phyloP scores from a whole-genome alignment of 2,888 invertebrate species.

The Sphaerophoria rueppellii region DNA sequence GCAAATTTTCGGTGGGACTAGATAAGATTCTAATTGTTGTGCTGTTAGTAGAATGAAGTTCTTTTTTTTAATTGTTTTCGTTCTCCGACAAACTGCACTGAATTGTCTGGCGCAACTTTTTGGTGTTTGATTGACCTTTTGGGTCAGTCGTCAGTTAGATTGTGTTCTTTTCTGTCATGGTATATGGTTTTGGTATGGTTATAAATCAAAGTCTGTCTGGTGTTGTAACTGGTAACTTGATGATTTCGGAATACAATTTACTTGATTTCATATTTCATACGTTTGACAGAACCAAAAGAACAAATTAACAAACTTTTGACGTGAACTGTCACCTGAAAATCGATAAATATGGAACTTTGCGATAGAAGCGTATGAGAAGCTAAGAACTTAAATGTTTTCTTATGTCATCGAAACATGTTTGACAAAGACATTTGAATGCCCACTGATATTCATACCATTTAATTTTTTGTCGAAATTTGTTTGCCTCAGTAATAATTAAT shows the following conservation, averaged over 20 bases:
- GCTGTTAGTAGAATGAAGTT: slow-evolving; percentile 53
- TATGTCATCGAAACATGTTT: no score
- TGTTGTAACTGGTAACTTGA: not conserved
- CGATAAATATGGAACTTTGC: no score
- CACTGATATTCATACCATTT: no score
- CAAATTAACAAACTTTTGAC: no score
- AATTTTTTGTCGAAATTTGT: no score
- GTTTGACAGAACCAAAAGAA: no score
- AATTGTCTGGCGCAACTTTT: slow-evolving; percentile 66
- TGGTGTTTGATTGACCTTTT: slow-evolving; percentile 62
- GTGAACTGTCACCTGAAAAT: no score
- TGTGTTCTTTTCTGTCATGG: slow-evolving; percentile 12
- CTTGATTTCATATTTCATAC: not conserved
- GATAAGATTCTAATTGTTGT: slow-evolving; percentile 55
- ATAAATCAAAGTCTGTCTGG: slow-evolving; percentile 30
- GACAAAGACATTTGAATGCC: no score
- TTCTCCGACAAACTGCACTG: slow-evolving; percentile 46
- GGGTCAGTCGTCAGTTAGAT: slow-evolving; percentile 7
- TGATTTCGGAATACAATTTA: not conserved
- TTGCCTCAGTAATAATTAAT: not conserved
- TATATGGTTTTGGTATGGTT: slow-evolving; percentile 4
- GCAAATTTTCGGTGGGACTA: slow-evolving; percentile 46
- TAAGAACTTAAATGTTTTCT: no score
- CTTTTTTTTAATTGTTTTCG: slow-evolving; percentile 39
- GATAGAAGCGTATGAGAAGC: no score